phyloP scores from a whole-genome alignment of 2,113 vertebrate species.

The Stercorarius parasiticus region DNA sequence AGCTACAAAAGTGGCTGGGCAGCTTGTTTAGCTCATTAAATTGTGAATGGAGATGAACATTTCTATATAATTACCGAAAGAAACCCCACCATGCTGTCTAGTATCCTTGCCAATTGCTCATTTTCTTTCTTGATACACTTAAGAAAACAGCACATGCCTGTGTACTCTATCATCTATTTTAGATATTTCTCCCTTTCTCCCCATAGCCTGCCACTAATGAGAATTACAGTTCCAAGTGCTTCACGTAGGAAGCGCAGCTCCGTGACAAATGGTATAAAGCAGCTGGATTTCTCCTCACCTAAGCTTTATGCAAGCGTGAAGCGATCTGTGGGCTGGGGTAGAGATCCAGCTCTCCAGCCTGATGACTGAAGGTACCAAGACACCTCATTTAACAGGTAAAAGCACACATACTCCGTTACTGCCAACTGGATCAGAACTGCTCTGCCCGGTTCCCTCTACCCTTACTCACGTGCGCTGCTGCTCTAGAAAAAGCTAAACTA shows the following conservation, averaged over 20 bases:
- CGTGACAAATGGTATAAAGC: not conserved
- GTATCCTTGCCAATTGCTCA: not conserved
- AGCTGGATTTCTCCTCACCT: not conserved
- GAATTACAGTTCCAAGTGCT: not conserved
- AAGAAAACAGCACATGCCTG: slow-evolving; percentile 18
- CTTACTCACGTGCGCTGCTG: rapidly evolving
- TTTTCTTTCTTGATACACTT: slow-evolving; percentile 2
- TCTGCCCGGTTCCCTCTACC: not conserved
- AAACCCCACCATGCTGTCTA: not conserved
- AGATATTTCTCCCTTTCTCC: not conserved
- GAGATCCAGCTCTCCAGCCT: not conserved
- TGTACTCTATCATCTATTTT: not conserved
- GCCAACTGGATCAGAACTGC: not conserved
- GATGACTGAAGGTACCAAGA: not conserved
- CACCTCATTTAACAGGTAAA: not conserved
- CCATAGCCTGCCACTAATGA: not conserved
- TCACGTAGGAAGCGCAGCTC: not conserved
- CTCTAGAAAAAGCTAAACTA: not conserved
- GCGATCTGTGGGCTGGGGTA: not conserved
- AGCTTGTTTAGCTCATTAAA: not conserved
- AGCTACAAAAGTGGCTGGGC: not conserved
- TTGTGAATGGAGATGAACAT: not conserved
- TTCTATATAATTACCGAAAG: not conserved
- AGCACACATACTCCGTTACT: rapidly evolving
- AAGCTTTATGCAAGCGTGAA: not conserved